Conservation (phyloP, 2,888 invertebrate species). For the Caradrina kadenii region DNA sequence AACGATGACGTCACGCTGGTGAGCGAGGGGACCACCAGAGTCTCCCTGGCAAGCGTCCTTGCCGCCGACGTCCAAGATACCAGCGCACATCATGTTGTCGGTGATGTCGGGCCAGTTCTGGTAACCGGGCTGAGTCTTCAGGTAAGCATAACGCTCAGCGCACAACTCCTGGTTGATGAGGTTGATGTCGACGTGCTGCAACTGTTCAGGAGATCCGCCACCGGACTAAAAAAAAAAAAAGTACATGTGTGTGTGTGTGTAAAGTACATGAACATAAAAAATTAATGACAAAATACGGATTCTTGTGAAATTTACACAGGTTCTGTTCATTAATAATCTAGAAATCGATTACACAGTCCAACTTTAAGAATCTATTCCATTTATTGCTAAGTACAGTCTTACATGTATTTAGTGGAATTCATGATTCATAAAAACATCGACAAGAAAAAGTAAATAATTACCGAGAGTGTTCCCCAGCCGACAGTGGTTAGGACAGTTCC, state of each 20-base stretch:
- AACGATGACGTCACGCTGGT: conserved; percentile 67
- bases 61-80: conserved; percentile 75
- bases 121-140: conserved; percentile 68
- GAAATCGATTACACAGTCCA: neutral
- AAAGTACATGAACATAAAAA: conserved; percentile 4
- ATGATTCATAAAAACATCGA: neutral
- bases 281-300: too few relatives aligned
- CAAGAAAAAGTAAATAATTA: conserved; percentile 54
- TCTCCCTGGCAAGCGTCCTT: conserved; percentile 74
- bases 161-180: conserved; percentile 77
- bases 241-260: too few relatives aligned
- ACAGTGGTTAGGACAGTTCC: conserved; percentile 58
- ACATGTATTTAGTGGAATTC: too few relatives aligned
- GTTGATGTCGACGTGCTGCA: conserved; percentile 73
- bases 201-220: conserved; percentile 64
- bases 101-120: conserved; percentile 70
- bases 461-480: conserved; percentile 74
- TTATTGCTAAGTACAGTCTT: too few relatives aligned
- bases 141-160: conserved; percentile 70
- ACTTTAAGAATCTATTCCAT: too few relatives aligned
- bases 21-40: conserved; percentile 78
- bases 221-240: too few relatives aligned
- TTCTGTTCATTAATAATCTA: neutral
- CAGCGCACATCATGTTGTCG: conserved; percentile 81
- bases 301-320: neutral